Evolutionary conservation across 1,140 invertebrate species (phyloP).

Genomic region (Bacillus rossius): DNA sequence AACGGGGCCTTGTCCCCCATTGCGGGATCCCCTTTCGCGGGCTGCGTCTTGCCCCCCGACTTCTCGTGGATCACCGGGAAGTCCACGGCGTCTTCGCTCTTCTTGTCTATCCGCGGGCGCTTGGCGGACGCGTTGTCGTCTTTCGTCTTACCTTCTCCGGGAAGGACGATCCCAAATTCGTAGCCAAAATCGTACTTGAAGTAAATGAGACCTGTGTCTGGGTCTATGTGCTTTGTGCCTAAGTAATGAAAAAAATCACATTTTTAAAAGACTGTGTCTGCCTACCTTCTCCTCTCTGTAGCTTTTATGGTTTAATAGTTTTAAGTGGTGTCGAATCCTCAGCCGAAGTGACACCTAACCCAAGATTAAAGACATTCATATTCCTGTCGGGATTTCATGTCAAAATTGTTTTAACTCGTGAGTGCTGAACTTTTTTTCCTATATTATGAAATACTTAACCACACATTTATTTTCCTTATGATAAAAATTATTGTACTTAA

Average conservation of each 20-base stretch:
- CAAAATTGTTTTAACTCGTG: no score
- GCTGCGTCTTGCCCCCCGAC: slow-evolving; percentile 29
- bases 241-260: not conserved
- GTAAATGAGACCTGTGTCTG: slow-evolving; percentile 69
- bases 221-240: slow-evolving; percentile 73
- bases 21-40: not conserved
- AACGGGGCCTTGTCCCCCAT: slow-evolving; percentile 19
- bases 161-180: slow-evolving; percentile 68
- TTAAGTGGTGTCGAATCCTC: no score
- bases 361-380: no score
- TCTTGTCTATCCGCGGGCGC: slow-evolving; percentile 38
- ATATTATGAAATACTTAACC: no score
- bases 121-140: slow-evolving; percentile 37
- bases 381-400: no score
- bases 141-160: slow-evolving; percentile 53
- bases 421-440: no score
- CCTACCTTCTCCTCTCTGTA: no score
- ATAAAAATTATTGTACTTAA: no score
- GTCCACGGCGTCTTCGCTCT: slow-evolving; percentile 49
- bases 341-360: no score
- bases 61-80: slow-evolving; percentile 58
- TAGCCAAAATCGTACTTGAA: slow-evolving; percentile 82
- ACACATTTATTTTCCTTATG: no score
- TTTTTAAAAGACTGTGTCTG: no score
- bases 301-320: no score